Evolutionary conservation across 35 echinoderm and acorn worm species (phyloP).

Genomic region (Chiridota heheva): DNA sequence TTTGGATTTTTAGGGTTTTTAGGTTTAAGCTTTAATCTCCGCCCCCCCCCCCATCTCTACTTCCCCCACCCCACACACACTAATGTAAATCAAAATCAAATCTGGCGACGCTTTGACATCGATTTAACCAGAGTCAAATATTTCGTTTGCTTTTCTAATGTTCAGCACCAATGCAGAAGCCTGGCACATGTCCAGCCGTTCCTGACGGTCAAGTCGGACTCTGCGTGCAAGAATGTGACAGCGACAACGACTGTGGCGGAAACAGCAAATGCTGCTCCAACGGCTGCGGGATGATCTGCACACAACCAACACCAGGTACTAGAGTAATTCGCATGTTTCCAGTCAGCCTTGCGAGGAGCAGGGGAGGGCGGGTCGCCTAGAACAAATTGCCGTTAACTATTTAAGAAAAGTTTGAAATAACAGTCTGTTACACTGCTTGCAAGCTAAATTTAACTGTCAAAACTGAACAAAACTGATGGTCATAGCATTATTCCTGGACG

Average conservation of each 20-base stretch:
- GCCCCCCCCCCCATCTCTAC: too few species aligned
- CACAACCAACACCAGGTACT: slow-evolving; percentile 47
- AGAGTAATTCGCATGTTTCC: neutral
- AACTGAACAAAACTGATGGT: slow-evolving; percentile 13
- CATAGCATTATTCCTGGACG: neutral
- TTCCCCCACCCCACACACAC: too few species aligned
- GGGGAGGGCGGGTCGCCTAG: neutral
- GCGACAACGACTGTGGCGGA: slow-evolving; percentile 57
- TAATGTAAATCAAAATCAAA: too few species aligned
- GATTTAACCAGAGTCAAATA: too few species aligned
- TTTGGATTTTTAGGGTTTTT: too few species aligned
- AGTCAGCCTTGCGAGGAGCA: neutral
- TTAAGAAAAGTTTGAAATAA: neutral
- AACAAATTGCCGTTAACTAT: slow-evolving; percentile 9
- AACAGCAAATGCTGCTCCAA: slow-evolving; percentile 87
- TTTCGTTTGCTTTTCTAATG: neutral
- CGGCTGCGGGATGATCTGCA: slow-evolving; percentile 69
- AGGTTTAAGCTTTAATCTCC: too few species aligned
- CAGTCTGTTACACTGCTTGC: slow-evolving; percentile 1
- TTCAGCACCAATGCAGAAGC: slow-evolving; percentile 26
- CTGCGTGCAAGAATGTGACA: slow-evolving; percentile 48
- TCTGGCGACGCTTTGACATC: too few species aligned
- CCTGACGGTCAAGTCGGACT: slow-evolving; percentile 14
- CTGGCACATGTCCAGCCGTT: slow-evolving; percentile 58
- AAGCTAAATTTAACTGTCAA: neutral